phyloP scores from a whole-genome alignment of 2,113 vertebrate species.

The Leptodactylus fuscus region DNA sequence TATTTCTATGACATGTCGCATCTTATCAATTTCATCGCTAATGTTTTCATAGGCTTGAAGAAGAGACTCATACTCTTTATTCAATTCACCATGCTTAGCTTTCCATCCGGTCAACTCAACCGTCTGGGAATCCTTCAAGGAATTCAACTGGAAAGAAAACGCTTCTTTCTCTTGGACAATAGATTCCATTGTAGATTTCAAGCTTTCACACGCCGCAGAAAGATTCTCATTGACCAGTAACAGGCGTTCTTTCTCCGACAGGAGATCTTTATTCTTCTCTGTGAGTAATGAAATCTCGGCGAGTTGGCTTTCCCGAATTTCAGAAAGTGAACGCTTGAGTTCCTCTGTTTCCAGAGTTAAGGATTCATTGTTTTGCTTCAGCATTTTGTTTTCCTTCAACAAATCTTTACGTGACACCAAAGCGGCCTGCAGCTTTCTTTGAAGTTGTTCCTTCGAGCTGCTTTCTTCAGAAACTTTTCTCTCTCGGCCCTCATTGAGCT shows the following conservation, averaged over 20 bases:
- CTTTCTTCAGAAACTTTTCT: conserved; percentile 67
- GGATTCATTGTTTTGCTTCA: conserved; percentile 74
- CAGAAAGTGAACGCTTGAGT: conserved; percentile 66
- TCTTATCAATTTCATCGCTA: conserved; percentile 84
- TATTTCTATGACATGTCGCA: conserved; percentile 82
- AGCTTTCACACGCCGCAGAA: conserved; percentile 82
- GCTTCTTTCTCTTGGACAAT: conserved; percentile 88
- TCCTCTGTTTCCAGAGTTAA: conserved; percentile 69
- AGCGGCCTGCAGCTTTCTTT: conserved; percentile 84
- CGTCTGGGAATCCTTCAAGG: conserved; percentile 85
- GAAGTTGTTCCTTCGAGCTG: conserved; percentile 72
- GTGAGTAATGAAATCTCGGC: conserved; percentile 31
- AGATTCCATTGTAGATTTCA: conserved; percentile 85
- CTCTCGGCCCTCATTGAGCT: conserved; percentile 63
- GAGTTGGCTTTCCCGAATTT: conserved; percentile 69
- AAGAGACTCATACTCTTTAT: conserved; percentile 86
- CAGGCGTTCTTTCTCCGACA: conserved; percentile 71
- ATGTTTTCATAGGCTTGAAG: conserved; percentile 87
- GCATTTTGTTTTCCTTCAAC: conserved; percentile 76
- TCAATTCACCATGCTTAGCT: conserved; percentile 82
- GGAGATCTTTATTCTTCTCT: conserved; percentile 69
- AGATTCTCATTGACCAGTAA: conserved; percentile 81
- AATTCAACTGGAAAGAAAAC: conserved; percentile 86
- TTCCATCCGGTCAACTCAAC: conserved; percentile 87
- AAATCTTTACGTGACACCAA: conserved; percentile 85